Conservation (phyloP, 2,113 vertebrate genomes). For the Sclerurus mexicanus region DNA sequence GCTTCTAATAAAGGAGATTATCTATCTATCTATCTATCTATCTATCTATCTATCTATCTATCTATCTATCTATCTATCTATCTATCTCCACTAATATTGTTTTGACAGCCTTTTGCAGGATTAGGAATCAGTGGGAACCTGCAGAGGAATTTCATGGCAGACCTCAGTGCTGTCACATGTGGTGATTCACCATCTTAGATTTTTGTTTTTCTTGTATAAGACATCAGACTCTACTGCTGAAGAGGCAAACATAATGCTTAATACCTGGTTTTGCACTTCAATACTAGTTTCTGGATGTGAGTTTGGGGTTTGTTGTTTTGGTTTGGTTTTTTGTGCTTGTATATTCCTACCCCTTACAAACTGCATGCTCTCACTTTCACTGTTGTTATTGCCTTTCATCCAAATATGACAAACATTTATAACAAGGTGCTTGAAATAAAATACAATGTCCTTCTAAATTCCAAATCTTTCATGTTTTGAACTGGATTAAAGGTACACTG, state of each 20-base stretch:
- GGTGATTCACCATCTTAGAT: not conserved
- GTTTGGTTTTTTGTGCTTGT: not conserved
- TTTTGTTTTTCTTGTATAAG: not conserved
- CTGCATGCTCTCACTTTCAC: not conserved
- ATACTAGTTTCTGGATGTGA: not conserved
- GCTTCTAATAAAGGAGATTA: no score
- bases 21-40: no score
- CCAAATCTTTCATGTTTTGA: constrained; percentile 8
- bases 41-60: no score
- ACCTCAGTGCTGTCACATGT: not conserved
- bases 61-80: no score
- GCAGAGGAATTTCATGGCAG: not conserved
- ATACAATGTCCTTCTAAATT: not conserved
- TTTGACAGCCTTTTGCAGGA: no score
- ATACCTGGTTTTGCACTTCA: not conserved
- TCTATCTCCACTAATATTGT: no score
- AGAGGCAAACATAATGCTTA: not conserved
- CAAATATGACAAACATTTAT: not conserved
- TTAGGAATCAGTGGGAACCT: not conserved
- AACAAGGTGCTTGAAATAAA: not conserved
- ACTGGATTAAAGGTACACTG: not conserved
- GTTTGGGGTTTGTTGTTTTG: not conserved
- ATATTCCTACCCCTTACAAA: not conserved
- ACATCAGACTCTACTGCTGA: not conserved
- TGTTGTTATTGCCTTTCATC: not conserved